Conservation (phyloP, 1,140 invertebrate genomes). For the Holotrichia oblita region DNA sequence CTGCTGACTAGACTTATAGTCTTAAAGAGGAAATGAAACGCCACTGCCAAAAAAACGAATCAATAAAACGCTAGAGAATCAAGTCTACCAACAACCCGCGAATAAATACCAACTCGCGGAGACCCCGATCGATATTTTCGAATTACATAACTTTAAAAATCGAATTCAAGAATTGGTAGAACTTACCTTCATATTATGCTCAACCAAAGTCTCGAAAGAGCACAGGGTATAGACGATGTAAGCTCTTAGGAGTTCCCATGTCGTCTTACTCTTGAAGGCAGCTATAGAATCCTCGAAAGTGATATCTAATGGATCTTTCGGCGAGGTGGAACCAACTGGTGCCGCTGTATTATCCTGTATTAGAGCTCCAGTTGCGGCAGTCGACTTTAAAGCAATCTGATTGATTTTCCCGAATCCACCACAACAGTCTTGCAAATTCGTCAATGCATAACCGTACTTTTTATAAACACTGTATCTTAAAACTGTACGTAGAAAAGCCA, state of each 20-base stretch:
- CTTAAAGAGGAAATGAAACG: background rate
- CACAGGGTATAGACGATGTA: constrained; percentile 95
- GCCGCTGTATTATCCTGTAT: constrained; percentile 47
- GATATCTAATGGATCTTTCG: constrained; percentile 85
- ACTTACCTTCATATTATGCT: constrained; percentile 94
- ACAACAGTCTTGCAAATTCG: constrained; percentile 50
- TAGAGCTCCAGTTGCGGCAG: constrained; percentile 46
- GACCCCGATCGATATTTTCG: constrained; percentile 22
- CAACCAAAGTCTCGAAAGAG: constrained; percentile 87
- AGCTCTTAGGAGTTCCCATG: constrained; percentile 89
- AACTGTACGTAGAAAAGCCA: constrained; percentile 63
- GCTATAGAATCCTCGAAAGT: constrained; percentile 84
- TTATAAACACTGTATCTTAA: constrained; percentile 57
- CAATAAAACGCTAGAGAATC: constrained; percentile 18
- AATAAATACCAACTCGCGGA: background rate
- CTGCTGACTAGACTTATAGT: background rate
- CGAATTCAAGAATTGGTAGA: background rate
- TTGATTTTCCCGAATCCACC: constrained; percentile 50
- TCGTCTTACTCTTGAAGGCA: constrained; percentile 94
- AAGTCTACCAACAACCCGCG: constrained; percentile 8
- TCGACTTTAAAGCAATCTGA: constrained; percentile 53
- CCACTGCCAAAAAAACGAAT: constrained; percentile 24
- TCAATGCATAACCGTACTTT: constrained; percentile 56
- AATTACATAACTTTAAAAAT: constrained; percentile 28
- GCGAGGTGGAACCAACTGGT: constrained; percentile 57